Base-by-base conservation (phyloP, 2,888 invertebrate species). In the Empis stercorea region DNA sequence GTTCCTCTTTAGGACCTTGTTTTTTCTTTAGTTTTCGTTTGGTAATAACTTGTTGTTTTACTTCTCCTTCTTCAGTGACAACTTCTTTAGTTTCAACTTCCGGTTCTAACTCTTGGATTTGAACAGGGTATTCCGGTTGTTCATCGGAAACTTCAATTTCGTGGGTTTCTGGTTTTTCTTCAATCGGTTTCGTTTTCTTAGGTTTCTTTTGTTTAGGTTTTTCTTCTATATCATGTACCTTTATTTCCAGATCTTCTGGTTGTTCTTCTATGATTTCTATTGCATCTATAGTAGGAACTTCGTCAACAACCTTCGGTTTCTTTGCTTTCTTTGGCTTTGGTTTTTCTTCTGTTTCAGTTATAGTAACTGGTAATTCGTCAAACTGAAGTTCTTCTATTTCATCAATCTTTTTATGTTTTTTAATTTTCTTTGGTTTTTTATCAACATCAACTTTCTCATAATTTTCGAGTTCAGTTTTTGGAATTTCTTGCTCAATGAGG, bases 371-470 rank as follows among this genome's bases (percentile, higher is more conserved):
- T 7, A 27, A 27, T 27, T 27, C 23, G 23, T 9, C 23, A 27
- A 66, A 53, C 13, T 54, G 44, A 9, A 66, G 54, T 45, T 27
- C 40, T 11, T 23, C 17, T 14, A 27, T 13, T 36, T 30, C 30
- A 30, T 61, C 49, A 10, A 61, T 49, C 27, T 59, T 52, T 52
- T 58, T 49, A 5, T 62, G 63, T 49, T 65, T 51, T 50, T 57
- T 61, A 4, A 56, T 74, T 47, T 78, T 76, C 1, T 81, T 77
- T 10, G 54, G 62, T 55, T 50, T 57, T 48, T 58, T 61, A 48
- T 71, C 68, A 2, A 57, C 43, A 30, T 60, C 56, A 6, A 58
- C 51, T 47, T 67, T 59, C 54, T 70, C 66, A 34, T 64, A 63
- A 48, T 64, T 62, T 41, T 71, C 67, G 2, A 65, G 56, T 51